Conservation (phyloP, 2,113 vertebrate genomes). For the Gila orcuttii region DNA sequence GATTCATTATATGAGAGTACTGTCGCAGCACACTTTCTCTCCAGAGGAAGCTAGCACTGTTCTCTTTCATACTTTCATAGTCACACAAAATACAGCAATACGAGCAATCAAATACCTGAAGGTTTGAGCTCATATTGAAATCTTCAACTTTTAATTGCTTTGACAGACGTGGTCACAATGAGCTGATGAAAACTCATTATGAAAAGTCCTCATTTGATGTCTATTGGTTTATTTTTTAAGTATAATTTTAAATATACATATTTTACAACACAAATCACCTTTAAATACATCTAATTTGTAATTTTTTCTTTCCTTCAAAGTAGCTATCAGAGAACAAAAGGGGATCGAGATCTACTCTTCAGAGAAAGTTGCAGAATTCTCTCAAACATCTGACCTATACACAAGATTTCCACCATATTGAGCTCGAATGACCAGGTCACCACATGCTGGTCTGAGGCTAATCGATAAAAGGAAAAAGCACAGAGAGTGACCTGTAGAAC, state of each 20-base stretch:
- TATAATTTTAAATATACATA: too few species aligned
- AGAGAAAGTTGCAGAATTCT: too few species aligned
- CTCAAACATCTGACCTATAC: slow-evolving; percentile 21
- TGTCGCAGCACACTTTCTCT: slow-evolving; percentile 33
- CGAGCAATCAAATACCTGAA: slow-evolving; percentile 19
- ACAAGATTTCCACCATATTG: background rate
- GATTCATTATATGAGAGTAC: slow-evolving; percentile 43
- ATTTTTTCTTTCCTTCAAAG: too few species aligned
- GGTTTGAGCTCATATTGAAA: background rate
- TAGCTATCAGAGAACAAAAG: too few species aligned
- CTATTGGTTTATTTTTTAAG: too few species aligned
- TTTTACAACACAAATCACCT: too few species aligned
- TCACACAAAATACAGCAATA: slow-evolving; percentile 39
- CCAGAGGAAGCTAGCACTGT: slow-evolving; percentile 14
- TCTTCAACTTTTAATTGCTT: background rate
- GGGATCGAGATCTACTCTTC: background rate
- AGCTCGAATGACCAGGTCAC: background rate
- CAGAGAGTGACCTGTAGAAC: slow-evolving; percentile 23
- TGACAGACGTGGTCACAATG: slow-evolving; percentile 12
- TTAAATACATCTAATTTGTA: too few species aligned
- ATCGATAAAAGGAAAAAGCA: background rate
- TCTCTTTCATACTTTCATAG: slow-evolving; percentile 22
- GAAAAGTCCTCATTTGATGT: background rate
- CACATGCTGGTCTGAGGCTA: background rate
- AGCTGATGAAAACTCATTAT: background rate